Conservation (phyloP, 1,140 invertebrate genomes). For the Lordiphosa mommai region DNA sequence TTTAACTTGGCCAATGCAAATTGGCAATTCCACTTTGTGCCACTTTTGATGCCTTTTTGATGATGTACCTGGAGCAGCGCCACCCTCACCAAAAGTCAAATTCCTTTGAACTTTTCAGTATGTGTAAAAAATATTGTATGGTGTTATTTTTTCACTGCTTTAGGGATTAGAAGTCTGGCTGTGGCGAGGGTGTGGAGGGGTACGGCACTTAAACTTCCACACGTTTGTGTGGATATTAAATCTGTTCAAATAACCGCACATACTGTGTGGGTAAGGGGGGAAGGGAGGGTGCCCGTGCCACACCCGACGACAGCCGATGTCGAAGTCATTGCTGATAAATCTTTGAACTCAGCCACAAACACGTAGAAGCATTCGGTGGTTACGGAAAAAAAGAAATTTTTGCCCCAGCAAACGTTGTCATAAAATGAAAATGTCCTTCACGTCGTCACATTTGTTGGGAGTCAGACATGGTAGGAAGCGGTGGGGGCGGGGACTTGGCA, state of each 20-base stretch:
- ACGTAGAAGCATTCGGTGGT: constrained; percentile 76
- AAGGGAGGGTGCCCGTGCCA: constrained; percentile 1
- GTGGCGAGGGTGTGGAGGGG: constrained; percentile 50
- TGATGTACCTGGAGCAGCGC: constrained; percentile 39
- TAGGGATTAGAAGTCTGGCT: constrained; percentile 60
- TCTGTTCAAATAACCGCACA: constrained; percentile 74
- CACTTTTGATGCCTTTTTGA: constrained; percentile 66
- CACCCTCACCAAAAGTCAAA: constrained; percentile 42
- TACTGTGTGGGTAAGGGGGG: constrained; percentile 4
- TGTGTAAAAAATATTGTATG: constrained; percentile 12
- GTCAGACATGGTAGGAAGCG: constrained; percentile 13
- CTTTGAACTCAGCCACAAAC: constrained; percentile 75
- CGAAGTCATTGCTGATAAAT: constrained; percentile 75
- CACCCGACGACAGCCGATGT: constrained; percentile 68
- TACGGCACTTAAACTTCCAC: constrained; percentile 69
- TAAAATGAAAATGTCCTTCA: constrained; percentile 76
- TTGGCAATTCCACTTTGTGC: constrained; percentile 67
- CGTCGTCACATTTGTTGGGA: constrained; percentile 60
- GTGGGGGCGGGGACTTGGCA: constrained; percentile 14
- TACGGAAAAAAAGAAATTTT: constrained; percentile 61
- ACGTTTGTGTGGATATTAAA: constrained; percentile 69
- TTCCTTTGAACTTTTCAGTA: constrained; percentile 56
- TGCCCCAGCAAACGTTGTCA: constrained; percentile 57
- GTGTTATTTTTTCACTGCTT: constrained; percentile 34
- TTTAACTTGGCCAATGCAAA: constrained; percentile 43